phyloP scores from a whole-genome alignment of 2,888 invertebrate species.

The Campoplex nolae region DNA sequence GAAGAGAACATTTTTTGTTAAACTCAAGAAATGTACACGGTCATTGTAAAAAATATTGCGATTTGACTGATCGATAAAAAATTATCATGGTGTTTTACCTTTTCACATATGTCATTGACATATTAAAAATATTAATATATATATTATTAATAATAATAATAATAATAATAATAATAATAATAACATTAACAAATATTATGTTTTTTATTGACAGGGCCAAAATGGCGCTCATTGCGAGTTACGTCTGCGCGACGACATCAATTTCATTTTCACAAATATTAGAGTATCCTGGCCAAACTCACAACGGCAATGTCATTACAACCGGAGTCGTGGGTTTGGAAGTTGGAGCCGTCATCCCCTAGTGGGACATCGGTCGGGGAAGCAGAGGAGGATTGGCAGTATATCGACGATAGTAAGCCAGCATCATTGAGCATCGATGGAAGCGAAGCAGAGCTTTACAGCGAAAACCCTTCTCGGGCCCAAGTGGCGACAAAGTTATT shows the following conservation, averaged over 20 bases:
- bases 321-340: constrained; percentile 83
- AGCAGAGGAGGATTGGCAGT: constrained; percentile 79
- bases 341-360: constrained; percentile 86
- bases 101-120: not conserved
- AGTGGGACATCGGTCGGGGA: constrained; percentile 83
- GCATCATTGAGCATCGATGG: constrained; percentile 73
- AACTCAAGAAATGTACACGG: not conserved
- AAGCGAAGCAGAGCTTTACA: constrained; percentile 76
- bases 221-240: constrained; percentile 91
- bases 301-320: constrained; percentile 76
- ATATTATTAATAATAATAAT: no score
- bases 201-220: constrained; percentile 89
- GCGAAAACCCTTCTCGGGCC: constrained; percentile 82
- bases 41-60: no score
- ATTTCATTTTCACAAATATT: constrained; percentile 80
- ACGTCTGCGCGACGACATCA: constrained; percentile 88
- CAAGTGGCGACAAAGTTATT: constrained; percentile 89
- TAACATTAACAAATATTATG: constrained; percentile 63
- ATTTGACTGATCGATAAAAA: not conserved
- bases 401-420: constrained; percentile 79
- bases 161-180: no score
- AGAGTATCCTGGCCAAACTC: constrained; percentile 75
- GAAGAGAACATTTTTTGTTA: not conserved
- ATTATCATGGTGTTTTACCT: not conserved
- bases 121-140: no score